Evolutionary conservation across 2,888 invertebrate genomes (phyloP).

Genomic region (Drosophila bunnanda): DNA sequence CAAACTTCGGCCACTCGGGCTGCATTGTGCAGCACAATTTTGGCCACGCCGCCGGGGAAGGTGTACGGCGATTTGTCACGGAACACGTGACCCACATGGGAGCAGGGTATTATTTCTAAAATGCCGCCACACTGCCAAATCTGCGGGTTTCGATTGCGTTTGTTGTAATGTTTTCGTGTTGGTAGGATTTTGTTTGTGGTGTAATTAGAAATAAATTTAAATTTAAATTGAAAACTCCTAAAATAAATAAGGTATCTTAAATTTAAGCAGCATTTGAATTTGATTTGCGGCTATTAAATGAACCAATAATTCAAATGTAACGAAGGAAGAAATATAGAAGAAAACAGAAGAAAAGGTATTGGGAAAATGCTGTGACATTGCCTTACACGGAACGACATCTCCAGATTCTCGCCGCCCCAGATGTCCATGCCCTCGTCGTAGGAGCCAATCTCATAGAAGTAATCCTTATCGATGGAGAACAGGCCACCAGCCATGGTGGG

Average conservation of each 20-base stretch:
- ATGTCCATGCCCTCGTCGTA: constrained; percentile 99
- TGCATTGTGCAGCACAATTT: constrained; percentile 98
- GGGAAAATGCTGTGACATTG: constrained; percentile 38
- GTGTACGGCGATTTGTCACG: constrained; percentile 99
- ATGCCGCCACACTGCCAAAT: constrained; percentile 99
- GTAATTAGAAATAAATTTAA: constrained; percentile 33
- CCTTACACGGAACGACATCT: constrained; percentile 86
- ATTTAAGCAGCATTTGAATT: constrained; percentile 55
- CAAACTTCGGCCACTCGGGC: constrained; percentile 99
- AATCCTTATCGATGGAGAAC: constrained; percentile 96
- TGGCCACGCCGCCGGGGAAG: constrained; percentile 99
- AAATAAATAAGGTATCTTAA: constrained; percentile 31
- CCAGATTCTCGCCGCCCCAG: constrained; percentile 91
- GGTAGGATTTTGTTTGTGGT: constrained; percentile 32
- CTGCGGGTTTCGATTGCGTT: constrained; percentile 85
- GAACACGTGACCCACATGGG: constrained; percentile 98
- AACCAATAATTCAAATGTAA: constrained; percentile 16
- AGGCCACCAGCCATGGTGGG: constrained; percentile 99
- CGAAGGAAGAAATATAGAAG: constrained; percentile 25
- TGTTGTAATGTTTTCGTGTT: constrained; percentile 73
- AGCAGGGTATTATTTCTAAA: constrained; percentile 97
- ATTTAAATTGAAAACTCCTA: constrained; percentile 16
- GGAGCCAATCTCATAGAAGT: constrained; percentile 98
- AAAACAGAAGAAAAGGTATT: constrained; percentile 35
- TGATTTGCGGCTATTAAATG: constrained; percentile 63